Percentiles rank a stretch among this genome's conserved stretches.
Evolutionary conservation across 2,888 invertebrate species (phyloP).

Genomic region (Exocentrus adspersus): DNA sequence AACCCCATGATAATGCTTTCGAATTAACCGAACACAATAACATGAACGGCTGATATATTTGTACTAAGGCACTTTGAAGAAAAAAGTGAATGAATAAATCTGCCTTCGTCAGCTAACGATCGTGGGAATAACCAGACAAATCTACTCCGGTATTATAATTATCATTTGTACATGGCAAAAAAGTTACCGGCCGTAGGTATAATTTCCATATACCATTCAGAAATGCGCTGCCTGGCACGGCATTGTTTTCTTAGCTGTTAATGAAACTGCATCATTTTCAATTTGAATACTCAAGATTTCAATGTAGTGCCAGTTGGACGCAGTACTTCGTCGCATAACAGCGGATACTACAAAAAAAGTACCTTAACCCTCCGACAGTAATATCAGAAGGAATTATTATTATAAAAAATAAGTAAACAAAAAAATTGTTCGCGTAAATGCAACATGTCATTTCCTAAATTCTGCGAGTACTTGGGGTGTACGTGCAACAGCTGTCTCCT

Average conservation of each 20-base stretch:
- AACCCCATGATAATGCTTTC: slow-evolving; percentile 19
- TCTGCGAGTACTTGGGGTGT: background rate
- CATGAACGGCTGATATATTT: slow-evolving; percentile 13
- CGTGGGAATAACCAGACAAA: slow-evolving; percentile 47
- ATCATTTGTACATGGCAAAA: slow-evolving; percentile 48
- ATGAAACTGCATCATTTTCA: background rate
- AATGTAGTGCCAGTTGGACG: too few relatives aligned
- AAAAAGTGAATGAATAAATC: slow-evolving; percentile 21
- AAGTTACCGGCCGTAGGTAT: slow-evolving; percentile 42
- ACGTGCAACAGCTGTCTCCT: slow-evolving; percentile 4
- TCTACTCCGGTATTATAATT: slow-evolving; percentile 44
- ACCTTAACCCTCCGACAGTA: background rate
- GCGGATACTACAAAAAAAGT: background rate
- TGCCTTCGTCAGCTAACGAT: slow-evolving; percentile 40
- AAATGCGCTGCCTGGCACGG: background rate
- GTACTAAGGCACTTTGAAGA: slow-evolving; percentile 13
- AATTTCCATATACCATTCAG: slow-evolving; percentile 48
- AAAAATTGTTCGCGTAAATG: background rate
- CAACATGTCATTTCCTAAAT: slow-evolving; percentile 12
- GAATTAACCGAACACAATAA: slow-evolving; percentile 17
- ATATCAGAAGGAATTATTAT: too few relatives aligned
- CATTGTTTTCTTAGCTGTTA: background rate
- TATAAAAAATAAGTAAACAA: too few relatives aligned
- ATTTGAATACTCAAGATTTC: too few relatives aligned
- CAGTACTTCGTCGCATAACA: background rate